These are phyloP conservation scores for Sphaeramia orbicularis DNA, from an alignment of 2,797 vertebrate genomes.

Conservation along the genomic window DNA sequence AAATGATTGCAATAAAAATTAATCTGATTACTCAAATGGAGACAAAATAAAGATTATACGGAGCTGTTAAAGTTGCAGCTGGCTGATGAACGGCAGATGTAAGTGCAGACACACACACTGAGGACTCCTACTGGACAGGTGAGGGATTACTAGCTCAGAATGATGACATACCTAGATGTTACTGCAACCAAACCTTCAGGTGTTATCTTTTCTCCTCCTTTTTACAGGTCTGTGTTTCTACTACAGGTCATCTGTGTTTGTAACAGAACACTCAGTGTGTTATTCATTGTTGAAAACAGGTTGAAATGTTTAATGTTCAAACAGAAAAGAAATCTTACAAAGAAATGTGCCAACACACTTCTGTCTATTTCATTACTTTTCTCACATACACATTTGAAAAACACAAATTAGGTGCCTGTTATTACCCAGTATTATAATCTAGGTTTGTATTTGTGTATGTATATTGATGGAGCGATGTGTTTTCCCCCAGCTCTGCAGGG, in stretches of 20 bases:
- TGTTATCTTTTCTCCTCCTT: too few relatives aligned
- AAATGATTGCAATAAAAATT: too few relatives aligned
- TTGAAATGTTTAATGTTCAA: constrained; percentile 15
- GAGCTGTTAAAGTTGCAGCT: neutral
- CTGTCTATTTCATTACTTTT: neutral
- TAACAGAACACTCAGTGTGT: too few relatives aligned
- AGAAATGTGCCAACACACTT: constrained; percentile 5
- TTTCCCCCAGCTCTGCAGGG: too few relatives aligned
- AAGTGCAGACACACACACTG: neutral
- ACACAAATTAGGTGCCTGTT: constrained; percentile 21
- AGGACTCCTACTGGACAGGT: constrained; percentile 32
- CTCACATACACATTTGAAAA: neutral
- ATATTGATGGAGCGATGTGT: too few relatives aligned
- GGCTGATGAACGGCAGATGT: constrained; percentile 1
- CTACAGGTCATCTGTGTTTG: too few relatives aligned
- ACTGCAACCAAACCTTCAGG: too few relatives aligned
- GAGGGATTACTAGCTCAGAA: neutral
- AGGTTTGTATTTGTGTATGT: too few relatives aligned
- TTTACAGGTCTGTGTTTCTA: constrained; percentile 8
- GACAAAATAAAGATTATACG: neutral
- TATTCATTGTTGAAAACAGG: constrained; percentile 7
- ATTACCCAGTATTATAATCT: too few relatives aligned
- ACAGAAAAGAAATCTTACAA: constrained; percentile 8
- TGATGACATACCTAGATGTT: neutral
- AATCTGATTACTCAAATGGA: too few relatives aligned